Evolutionary conservation across 1,140 invertebrate species (phyloP).

Genomic region (Heliconius melpomene): DNA sequence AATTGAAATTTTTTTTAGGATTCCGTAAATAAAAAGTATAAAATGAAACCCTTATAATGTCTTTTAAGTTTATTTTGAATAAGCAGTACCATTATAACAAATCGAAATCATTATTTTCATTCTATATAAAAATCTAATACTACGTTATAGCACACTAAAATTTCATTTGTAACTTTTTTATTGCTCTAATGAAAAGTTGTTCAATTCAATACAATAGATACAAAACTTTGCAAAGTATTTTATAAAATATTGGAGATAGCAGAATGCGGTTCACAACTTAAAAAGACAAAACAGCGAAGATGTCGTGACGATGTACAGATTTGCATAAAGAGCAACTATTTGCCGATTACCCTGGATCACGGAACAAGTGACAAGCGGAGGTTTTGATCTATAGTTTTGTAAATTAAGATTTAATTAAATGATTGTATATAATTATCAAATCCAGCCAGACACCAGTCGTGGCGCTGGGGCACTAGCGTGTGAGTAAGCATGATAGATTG

Average conservation of each 20-base stretch:
- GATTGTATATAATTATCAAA: background rate
- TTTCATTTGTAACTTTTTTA: conserved; percentile 25
- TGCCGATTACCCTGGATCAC: conserved; percentile 52
- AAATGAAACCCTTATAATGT: no score
- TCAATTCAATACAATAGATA: conserved; percentile 17
- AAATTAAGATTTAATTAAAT: background rate
- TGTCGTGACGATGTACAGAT: conserved; percentile 66
- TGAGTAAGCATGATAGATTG: no score
- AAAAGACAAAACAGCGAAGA: conserved; percentile 64
- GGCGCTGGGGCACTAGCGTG: no score
- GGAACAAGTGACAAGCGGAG: conserved; percentile 40
- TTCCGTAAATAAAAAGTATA: no score
- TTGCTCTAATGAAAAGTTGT: conserved; percentile 29
- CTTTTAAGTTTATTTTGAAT: no score
- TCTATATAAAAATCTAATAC: background rate
- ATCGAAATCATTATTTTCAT: no score
- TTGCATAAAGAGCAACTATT: conserved; percentile 75
- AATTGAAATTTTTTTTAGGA: no score
- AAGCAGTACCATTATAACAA: no score
- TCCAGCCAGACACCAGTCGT: no score
- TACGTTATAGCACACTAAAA: background rate
- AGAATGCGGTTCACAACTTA: conserved; percentile 53
- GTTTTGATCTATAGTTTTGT: background rate
- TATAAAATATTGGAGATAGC: conserved; percentile 40
- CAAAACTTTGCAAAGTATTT: conserved; percentile 30